phyloP scores from a whole-genome alignment of 2,888 invertebrate species.

The Drosophila leonis region DNA sequence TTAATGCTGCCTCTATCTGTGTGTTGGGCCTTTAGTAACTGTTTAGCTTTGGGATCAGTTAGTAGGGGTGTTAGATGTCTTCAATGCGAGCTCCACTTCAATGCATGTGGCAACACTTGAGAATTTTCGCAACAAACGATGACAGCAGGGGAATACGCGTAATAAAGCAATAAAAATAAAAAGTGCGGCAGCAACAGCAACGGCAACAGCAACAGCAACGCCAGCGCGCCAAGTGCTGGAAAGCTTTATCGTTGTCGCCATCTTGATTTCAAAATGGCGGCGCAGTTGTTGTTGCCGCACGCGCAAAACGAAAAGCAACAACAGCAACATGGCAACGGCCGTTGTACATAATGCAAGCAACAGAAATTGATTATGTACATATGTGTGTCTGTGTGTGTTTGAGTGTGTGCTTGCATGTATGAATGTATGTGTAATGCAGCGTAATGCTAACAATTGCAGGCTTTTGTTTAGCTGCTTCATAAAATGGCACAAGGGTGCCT shows the following conservation, averaged over 20 bases:
- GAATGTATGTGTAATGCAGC: not conserved
- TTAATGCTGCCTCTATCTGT: conserved; percentile 36
- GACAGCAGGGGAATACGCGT: conserved; percentile 7
- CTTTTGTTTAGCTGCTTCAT: conserved; percentile 4
- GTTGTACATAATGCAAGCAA: conserved; percentile 17
- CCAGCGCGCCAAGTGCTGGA: conserved; percentile 30
- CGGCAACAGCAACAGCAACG: conserved; percentile 20
- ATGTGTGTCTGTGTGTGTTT: conserved; percentile 2
- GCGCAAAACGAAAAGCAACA: conserved; percentile 23
- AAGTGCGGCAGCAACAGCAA: too few species aligned
- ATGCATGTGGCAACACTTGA: conserved; percentile 29
- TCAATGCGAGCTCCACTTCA: conserved; percentile 23
- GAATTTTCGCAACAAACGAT: conserved; percentile 4
- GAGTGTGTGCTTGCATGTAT: not conserved
- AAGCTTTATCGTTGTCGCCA: conserved; percentile 70
- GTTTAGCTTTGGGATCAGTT: conserved; percentile 47
- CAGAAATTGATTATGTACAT: conserved; percentile 10
- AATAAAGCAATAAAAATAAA: conserved; percentile 23
- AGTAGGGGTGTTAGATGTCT: conserved; percentile 27
- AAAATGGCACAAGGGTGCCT: conserved; percentile 5
- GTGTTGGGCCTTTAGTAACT: conserved; percentile 40
- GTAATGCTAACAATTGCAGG: conserved; percentile 6
- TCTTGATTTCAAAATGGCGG: conserved; percentile 75
- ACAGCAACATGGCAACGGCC: conserved; percentile 13
- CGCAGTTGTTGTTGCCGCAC: conserved; percentile 52